Evolutionary conservation across 2,113 vertebrate species (phyloP), one percentile per base, ranked within the genome.

Genomic region (Pachyramphus minor): DNA sequence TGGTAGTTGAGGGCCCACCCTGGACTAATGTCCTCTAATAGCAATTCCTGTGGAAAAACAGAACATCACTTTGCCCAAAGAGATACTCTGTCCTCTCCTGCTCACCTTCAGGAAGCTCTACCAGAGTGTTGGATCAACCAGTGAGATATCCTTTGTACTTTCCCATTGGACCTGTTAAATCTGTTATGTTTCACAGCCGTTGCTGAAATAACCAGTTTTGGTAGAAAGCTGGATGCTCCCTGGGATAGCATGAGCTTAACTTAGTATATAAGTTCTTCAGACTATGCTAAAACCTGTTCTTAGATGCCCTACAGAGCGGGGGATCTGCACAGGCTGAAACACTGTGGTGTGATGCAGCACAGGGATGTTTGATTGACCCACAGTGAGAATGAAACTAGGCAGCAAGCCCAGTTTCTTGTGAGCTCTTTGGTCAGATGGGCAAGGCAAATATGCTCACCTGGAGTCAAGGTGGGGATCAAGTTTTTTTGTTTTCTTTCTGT

Each of bases 351-450:
- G 47, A 11, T 28, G 63, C 21, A 73, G 71, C 50, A 41, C 63
- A 47, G 0, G 0, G 39, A 15, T 49, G 58, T 84, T 86, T 87
- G 72, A 60, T 79, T 0, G 0, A 22, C 71, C 41, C 72, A n/a
- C 0, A 0, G 19, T 42, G 83, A 85, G 79, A 86, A 56, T 28
- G 73, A 93, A 96, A 90, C 33, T 35, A n/a, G 72, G 68, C 75
- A 81, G 71, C 0, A 0, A 53, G 47, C 90, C 82, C 56, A 59
- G 63, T 90, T 88, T 86, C 90, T 90, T 84, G 72, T 21, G 45
- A 86, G 11, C 63, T 52, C 24, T 71, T 90, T 59, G 79, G 31
- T 88, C 76, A 81, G 72, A 28, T 0, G 0, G n/a, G 64, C 52
- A 86, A 81, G 56, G 64, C 62, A 91, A 56, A 90, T 59, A 60